A percentile compares a stretch with the other conserved stretches of the same genome.
Evolutionary conservation across 2,113 vertebrate species (phyloP).

Genomic region (Pheucticus melanocephalus): DNA sequence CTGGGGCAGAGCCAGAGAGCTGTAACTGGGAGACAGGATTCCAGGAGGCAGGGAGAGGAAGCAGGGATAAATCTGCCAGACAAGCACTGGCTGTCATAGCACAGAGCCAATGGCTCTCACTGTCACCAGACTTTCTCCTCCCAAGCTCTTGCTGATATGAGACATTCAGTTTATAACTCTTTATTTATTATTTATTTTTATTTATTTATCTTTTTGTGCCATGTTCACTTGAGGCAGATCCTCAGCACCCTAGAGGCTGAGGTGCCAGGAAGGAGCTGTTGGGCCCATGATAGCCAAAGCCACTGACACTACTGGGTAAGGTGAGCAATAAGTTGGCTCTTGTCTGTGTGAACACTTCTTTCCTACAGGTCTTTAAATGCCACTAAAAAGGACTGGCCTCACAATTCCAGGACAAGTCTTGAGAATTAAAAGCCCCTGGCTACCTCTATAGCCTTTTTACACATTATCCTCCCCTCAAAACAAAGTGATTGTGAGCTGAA

Average conservation of each 20-base stretch:
- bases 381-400: neutral
- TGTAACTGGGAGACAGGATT: neutral
- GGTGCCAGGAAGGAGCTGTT: neutral
- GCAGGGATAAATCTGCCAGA: neutral
- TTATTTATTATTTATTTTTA: neutral
- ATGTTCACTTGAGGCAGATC: neutral
- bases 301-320: neutral
- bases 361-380: neutral
- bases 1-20: neutral
- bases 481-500: neutral
- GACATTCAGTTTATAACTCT: neutral
- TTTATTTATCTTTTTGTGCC: neutral
- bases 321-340: neutral
- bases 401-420: neutral
- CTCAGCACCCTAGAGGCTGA: neutral
- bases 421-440: neutral
- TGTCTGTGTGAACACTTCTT: neutral
- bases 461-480: neutral
- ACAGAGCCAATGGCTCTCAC: neutral
- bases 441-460: neutral
- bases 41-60: neutral
- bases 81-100: neutral
- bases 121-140: neutral
- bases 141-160: neutral
- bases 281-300: neutral